A percentile compares a stretch with the other conserved stretches of the same genome.
These are phyloP conservation scores for Heliothis virescens DNA, from an alignment of 1,140 invertebrate species.

Conservation along the genomic window DNA sequence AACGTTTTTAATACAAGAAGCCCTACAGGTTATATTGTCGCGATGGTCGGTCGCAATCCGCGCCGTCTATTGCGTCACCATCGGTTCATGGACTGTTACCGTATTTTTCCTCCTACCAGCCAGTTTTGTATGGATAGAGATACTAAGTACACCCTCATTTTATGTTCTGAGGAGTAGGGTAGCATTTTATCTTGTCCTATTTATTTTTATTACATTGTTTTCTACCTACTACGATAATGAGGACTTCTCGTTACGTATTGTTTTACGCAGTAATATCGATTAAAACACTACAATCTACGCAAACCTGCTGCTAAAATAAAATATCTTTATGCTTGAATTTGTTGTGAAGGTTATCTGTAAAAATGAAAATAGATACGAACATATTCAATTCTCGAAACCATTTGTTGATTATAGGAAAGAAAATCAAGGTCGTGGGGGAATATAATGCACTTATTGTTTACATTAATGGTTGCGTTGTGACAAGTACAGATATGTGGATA, in stretches of 20 bases:
- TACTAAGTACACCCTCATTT: conserved; percentile 5
- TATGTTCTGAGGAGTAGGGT: conserved; percentile 2
- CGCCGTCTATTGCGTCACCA: conserved; percentile 31
- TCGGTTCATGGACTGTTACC: conserved; percentile 4
- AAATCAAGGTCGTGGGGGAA: neutral
- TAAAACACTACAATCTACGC: neutral
- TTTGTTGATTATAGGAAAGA: neutral
- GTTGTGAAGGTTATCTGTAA: neutral
- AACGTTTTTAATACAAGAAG: conserved; percentile 10
- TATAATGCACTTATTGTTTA: conserved; percentile 17
- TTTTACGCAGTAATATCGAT: neutral
- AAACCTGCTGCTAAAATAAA: neutral
- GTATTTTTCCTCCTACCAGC: conserved; percentile 27
- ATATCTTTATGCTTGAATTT: neutral
- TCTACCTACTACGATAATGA: conserved; percentile 4
- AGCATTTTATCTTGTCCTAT: neutral
- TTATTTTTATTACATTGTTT: conserved; percentile 11
- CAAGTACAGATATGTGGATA: conserved; percentile 26
- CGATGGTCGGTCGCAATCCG: conserved; percentile 6
- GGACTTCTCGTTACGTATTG: neutral
- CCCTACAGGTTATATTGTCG: conserved; percentile 25
- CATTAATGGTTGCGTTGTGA: conserved; percentile 36
- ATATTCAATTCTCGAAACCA: too few species aligned
- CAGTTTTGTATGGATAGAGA: conserved; percentile 5
- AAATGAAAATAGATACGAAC: neutral